phyloP scores from a whole-genome alignment of 2,797 vertebrate genomes.

The Petrocephalus schoutedeni region DNA sequence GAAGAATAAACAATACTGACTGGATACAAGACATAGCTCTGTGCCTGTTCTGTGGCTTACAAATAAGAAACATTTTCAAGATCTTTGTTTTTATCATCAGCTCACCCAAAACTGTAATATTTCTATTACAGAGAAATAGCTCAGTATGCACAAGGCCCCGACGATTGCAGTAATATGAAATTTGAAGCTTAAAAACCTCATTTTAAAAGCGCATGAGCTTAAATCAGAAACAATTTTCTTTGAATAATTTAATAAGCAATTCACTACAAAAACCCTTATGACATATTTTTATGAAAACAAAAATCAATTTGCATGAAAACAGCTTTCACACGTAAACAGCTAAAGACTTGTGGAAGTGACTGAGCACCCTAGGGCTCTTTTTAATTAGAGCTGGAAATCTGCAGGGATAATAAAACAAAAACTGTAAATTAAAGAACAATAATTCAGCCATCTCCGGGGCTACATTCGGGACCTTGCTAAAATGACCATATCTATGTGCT shows the following conservation, averaged over 20 bases:
- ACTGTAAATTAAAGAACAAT: slow-evolving; percentile 7
- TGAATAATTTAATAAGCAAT: slow-evolving; percentile 15
- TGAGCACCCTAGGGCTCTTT: not conserved
- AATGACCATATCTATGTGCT: slow-evolving; percentile 1
- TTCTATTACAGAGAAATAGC: not conserved
- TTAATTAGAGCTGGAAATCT: slow-evolving; percentile 9
- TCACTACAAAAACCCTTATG: not conserved
- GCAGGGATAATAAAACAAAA: not conserved
- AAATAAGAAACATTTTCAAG: not conserved
- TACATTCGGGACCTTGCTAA: not conserved
- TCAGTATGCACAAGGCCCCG: not conserved
- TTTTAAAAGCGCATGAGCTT: not conserved
- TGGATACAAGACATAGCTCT: not conserved
- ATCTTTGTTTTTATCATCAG: not conserved
- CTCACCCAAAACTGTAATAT: not conserved
- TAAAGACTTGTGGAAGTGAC: not conserved
- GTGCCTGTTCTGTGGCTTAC: not conserved
- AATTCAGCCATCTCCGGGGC: not conserved
- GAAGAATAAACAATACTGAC: not conserved
- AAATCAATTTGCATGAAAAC: slow-evolving; percentile 3
- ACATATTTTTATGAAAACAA: slow-evolving; percentile 1
- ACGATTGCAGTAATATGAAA: not conserved
- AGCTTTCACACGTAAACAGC: not conserved
- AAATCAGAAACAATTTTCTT: slow-evolving; percentile 13
- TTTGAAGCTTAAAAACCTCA: not conserved